phyloP scores from a whole-genome alignment of 1,140 invertebrate genomes.

The Atopsyche davidsoni region DNA sequence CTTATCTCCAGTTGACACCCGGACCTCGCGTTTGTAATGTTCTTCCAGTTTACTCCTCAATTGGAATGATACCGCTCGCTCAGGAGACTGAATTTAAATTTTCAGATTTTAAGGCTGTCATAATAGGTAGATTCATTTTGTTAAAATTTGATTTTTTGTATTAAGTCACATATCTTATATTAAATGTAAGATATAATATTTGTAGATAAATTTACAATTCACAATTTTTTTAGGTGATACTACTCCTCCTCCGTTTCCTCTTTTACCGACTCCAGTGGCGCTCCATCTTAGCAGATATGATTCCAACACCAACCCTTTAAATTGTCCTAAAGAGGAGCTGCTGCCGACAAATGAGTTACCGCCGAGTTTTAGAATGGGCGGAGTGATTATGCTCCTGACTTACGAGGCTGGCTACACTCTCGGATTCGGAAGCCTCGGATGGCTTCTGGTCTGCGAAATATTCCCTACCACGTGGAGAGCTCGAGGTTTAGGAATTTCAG shows the following conservation, averaged over 20 bases:
- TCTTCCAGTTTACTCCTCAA: slow-evolving; percentile 9
- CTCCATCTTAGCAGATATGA: not conserved
- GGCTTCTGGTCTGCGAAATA: slow-evolving; percentile 5
- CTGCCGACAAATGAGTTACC: not conserved
- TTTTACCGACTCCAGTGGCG: slow-evolving; percentile 8
- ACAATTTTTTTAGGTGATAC: slow-evolving; percentile 4
- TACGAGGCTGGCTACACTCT: slow-evolving; percentile 4
- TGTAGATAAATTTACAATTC: not conserved
- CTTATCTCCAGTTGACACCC: not conserved
- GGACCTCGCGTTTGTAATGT: slow-evolving; percentile 14
- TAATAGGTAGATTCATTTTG: no score
- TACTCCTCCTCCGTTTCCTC: slow-evolving; percentile 6
- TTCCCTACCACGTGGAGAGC: slow-evolving; percentile 12
- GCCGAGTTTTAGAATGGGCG: not conserved
- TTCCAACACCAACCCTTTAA: not conserved
- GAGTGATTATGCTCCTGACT: not conserved
- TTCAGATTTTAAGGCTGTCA: slow-evolving; percentile 1
- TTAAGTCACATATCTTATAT: no score
- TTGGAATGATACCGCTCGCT: slow-evolving; percentile 8
- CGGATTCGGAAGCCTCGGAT: slow-evolving; percentile 7
- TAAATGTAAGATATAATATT: no score
- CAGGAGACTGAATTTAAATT: slow-evolving; percentile 5
- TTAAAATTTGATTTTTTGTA: no score
- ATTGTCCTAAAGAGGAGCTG: slow-evolving; percentile 6
- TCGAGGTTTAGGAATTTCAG: not conserved